Evolutionary conservation across 2,797 vertebrate species (phyloP), one percentile per base, ranked within the genome.

Genomic region (Brachyalestes nurse): DNA sequence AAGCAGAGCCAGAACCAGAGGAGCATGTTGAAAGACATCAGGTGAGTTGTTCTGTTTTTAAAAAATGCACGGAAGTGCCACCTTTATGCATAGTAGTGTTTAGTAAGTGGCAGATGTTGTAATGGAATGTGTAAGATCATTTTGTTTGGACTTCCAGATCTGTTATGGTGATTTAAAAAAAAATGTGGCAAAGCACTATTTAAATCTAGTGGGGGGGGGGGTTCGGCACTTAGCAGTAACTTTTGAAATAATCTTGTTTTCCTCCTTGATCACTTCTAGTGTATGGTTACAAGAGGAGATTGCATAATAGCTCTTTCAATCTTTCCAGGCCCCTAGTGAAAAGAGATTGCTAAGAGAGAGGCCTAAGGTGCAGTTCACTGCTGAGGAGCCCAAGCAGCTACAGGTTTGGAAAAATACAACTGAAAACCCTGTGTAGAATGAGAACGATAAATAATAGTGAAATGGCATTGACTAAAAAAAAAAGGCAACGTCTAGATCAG

Each of bases 11-110:
- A 0, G 75, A 70, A 0, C 57, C 77, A 0, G 76, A 66, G 0
- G 90, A 95, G 3, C 92, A 88, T 4, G 1, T 94, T 0, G 85
- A 91, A 47, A 88, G 84, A 0, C 93, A 95, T 60, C 92, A 93
- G 95, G 96, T 85, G 74, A 60, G 34, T 38, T 21, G n/a, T 47
- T 65, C 51, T 21, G 10, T 34, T 34, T 34, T 34, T 34, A 34
- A 34, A 34, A 34, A 34, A 34, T 34, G 4, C 34, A 34, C 34
- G 2, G 34, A 34, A 34, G 5, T 34, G 34, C 34, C 5, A 4
- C 34, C 34, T 34, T 34, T 34, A 34, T 34, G 34, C 2, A 4
- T 4, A 34, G 34, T 34, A 34, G 34, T 34, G 0, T 57, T 25
- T 60, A 25, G 9, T 23, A 62, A 34, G 5, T 34, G 34, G 34